A percentile compares a stretch with the other conserved stretches of the same genome.
These are phyloP conservation scores for Mythimna ferrago DNA, from an alignment of 2,888 invertebrate genomes.

Conservation along the genomic window DNA sequence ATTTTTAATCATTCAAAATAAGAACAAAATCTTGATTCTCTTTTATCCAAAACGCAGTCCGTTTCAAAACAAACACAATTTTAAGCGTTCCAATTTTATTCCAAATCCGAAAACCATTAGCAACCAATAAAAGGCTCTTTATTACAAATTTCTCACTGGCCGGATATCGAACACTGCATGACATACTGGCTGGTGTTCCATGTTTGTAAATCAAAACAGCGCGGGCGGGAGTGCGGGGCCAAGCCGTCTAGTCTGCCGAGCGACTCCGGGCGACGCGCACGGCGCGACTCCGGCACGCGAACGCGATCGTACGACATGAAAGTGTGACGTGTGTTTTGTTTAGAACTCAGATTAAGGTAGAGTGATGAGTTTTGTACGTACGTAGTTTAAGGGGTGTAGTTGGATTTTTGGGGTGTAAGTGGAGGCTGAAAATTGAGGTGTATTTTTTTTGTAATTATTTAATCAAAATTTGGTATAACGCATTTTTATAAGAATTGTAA, in stretches of 20 bases:
- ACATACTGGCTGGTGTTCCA: constrained; percentile 69
- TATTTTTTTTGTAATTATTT: constrained; percentile 1
- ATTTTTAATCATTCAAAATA: not conserved
- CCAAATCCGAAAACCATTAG: constrained; percentile 37
- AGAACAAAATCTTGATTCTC: not conserved
- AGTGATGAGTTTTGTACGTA: constrained; percentile 51
- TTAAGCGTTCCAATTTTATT: constrained; percentile 1
- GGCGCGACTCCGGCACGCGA: constrained; percentile 63
- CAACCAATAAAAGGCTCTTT: constrained; percentile 48
- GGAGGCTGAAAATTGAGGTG: not conserved
- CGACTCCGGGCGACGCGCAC: constrained; percentile 81
- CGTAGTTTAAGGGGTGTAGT: constrained; percentile 41
- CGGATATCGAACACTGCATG: constrained; percentile 71
- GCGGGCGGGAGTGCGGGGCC: constrained; percentile 70
- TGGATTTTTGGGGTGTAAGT: constrained; percentile 3
- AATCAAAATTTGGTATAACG: not conserved
- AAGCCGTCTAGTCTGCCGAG: constrained; percentile 80
- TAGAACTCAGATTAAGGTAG: constrained; percentile 69
- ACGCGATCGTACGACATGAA: constrained; percentile 64
- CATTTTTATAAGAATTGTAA: not conserved
- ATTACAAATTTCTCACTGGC: constrained; percentile 57
- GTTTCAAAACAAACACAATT: constrained; percentile 2
- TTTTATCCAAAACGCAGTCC: no score
- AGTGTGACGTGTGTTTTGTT: constrained; percentile 69
- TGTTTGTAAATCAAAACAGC: constrained; percentile 76